Conservation (phyloP, 2,113 vertebrate species). For the Sylvietta virens region DNA sequence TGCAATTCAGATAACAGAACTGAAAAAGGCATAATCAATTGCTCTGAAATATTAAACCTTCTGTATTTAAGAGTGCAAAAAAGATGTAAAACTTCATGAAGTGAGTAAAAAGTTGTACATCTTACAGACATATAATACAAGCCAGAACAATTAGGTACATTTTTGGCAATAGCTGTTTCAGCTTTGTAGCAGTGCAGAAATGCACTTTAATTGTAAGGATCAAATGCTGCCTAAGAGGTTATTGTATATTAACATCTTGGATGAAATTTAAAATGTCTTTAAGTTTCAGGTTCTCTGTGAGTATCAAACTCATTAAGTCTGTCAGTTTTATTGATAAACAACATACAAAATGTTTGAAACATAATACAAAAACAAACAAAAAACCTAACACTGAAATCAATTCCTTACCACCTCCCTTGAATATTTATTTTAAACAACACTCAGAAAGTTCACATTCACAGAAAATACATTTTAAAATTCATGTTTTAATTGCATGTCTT, state of each 20-base stretch:
- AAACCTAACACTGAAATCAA: rapidly evolving
- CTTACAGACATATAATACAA: not conserved
- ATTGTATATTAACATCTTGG: not conserved
- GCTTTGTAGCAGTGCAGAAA: not conserved
- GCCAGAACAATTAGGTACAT: not conserved
- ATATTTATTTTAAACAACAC: not conserved
- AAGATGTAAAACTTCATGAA: not conserved
- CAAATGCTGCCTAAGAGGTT: not conserved
- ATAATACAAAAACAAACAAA: not conserved
- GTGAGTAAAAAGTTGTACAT: not conserved
- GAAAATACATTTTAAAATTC: not conserved
- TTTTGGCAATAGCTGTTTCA: not conserved
- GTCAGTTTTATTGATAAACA: not conserved
- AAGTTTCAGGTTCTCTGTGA: not conserved
- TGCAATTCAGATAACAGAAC: not conserved
- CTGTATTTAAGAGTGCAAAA: not conserved
- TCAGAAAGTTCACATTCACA: not conserved
- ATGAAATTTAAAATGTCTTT: not conserved
- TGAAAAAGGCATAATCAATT: not conserved
- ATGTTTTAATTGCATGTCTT: not conserved
- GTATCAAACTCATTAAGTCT: not conserved
- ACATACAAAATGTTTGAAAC: not conserved
- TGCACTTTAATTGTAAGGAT: not conserved
- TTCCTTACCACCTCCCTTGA: not conserved
- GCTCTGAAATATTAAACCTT: not conserved